phyloP scores from a whole-genome alignment of 2,797 vertebrate species.

The Gorsachius magnificus region DNA sequence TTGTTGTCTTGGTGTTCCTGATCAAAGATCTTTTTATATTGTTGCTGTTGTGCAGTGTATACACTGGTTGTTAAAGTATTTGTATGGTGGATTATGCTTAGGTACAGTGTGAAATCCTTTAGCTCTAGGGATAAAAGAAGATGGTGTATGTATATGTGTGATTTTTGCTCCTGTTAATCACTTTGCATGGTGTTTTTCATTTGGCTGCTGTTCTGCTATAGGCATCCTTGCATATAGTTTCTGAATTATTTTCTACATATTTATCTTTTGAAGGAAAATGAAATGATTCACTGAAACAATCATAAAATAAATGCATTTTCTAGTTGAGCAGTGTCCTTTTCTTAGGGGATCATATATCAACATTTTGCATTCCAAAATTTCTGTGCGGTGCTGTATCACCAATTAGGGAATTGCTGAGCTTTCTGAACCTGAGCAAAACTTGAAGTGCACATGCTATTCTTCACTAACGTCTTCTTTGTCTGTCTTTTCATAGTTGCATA shows the following conservation, averaged over 20 bases:
- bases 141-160: background rate
- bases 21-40: background rate
- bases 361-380: background rate
- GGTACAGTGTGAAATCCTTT: background rate
- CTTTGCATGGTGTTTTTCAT: background rate
- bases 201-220: background rate
- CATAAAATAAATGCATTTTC: background rate
- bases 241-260: background rate
- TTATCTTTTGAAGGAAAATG: background rate
- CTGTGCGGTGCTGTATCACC: background rate
- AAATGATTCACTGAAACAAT: background rate
- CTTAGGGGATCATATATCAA: background rate
- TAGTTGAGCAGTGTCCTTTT: background rate
- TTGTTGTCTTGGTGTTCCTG: background rate
- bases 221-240: background rate
- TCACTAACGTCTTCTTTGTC: background rate
- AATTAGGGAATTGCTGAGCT: background rate
- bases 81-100: background rate
- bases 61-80: background rate
- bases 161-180: background rate
- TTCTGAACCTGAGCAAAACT: slow-evolving; percentile 7
- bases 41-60: background rate
- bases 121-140: background rate
- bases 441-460: background rate
- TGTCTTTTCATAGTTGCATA: background rate